These are phyloP conservation scores for Cataglyphis cursor DNA, from an alignment of 2,888 invertebrate genomes.

Conservation along the genomic window DNA sequence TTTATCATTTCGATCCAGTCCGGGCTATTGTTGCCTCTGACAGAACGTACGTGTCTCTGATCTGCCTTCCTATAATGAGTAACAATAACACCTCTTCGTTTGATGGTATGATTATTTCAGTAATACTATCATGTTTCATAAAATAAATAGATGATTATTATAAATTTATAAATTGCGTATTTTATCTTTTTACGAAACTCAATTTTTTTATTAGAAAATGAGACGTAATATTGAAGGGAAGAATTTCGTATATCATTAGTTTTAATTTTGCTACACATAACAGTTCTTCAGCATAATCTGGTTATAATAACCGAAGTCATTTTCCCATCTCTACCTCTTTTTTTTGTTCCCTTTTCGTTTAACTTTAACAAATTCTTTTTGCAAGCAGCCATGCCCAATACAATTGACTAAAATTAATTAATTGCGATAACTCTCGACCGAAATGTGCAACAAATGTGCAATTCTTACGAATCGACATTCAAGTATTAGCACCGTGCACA, in stretches of 20 bases:
- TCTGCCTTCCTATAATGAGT: background rate
- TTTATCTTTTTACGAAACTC: conserved; percentile 2
- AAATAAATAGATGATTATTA: background rate
- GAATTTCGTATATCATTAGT: background rate
- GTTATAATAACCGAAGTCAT: background rate
- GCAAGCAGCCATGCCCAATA: conserved; percentile 8
- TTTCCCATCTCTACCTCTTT: background rate
- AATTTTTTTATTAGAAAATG: background rate
- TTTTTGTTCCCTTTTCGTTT: background rate
- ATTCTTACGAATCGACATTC: conserved; percentile 30
- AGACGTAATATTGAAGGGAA: background rate
- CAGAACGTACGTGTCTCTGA: background rate
- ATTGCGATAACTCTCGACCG: conserved; percentile 1
- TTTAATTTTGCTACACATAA: conserved; percentile 22
- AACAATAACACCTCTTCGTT: background rate
- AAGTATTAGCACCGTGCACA: conserved; percentile 36
- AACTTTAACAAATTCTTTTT: conserved; percentile 36
- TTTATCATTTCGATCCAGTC: background rate
- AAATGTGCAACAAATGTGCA: background rate
- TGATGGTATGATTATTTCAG: background rate
- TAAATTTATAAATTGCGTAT: background rate
- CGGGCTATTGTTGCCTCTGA: background rate
- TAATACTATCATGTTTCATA: background rate
- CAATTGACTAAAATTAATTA: conserved; percentile 17
- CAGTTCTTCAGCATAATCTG: background rate